Base-by-base conservation (phyloP, 2,113 vertebrate species). In the Anolis carolinensis region DNA sequence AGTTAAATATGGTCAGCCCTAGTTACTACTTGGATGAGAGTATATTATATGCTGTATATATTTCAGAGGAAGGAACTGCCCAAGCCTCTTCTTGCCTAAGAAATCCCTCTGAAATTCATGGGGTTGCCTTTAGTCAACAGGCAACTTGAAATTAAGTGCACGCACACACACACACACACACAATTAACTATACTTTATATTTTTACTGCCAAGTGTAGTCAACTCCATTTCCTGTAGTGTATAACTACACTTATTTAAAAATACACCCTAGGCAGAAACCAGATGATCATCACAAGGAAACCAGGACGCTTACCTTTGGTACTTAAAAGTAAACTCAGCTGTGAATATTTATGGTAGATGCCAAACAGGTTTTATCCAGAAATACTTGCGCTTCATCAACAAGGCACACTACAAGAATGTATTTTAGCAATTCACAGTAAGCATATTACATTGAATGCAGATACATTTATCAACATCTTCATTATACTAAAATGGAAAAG, bases 281-380 rank as follows among this genome's bases (percentile, higher is more conserved):
- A 79, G 27, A 72, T 39, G 50, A 32, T 25, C 74, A 55, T n/a
- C 25, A 63, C 30, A 86, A 77, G 82, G 92, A 82, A 91, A 10
- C 59, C 80, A 82, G 16, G 0, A 20, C 39, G 75, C 27, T 78
- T 20, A 79, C 83, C 55, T 55, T 21, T 39, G 11, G 34, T 87
- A 75, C 68, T 75, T 36, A 27, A 55, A 68, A 30, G 75, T 55
- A 1, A 3, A 50, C 8, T 11, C 70, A 55, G n/a, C 23, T 81
- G 83, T 5, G 21, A 25, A 81, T 32, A 85, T 25, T 84, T 77
- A 50, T 52, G 16, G n/a, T 50, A 50, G 18, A 16, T 81, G n/a
- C 50, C 8, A 23, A 25, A 44, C 11, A 30, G 4, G 16, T 52
- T 77, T 55, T 11, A 76, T n/a, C 27, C 48, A 52, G 7, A 76